A percentile compares a stretch with the other conserved stretches of the same genome.
Evolutionary conservation across 1,140 invertebrate species (phyloP).

Genomic region (Bombus sylvicola): DNA sequence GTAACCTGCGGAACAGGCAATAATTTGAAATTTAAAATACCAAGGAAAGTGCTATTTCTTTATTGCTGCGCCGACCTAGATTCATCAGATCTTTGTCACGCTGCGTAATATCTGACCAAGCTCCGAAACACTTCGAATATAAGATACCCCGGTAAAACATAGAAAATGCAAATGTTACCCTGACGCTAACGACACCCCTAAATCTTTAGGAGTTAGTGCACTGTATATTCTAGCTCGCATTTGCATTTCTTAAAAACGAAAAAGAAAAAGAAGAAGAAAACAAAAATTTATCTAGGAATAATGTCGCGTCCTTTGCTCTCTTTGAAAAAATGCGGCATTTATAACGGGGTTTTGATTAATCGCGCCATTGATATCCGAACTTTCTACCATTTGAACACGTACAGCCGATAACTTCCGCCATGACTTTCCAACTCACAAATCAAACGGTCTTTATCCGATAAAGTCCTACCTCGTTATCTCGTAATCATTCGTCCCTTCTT

Average conservation of each 20-base stretch:
- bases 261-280: not conserved
- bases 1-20: not conserved
- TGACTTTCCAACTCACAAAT: conserved; percentile 1
- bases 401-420: conserved; percentile 12
- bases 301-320: too few species aligned
- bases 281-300: not conserved
- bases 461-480: conserved; percentile 10
- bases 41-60: conserved; percentile 14
- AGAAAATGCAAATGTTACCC: conserved; percentile 15
- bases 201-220: not conserved
- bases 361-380: conserved; percentile 8
- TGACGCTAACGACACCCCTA: not conserved
- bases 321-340: not conserved
- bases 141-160: not conserved
- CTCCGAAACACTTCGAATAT: not conserved
- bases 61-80: conserved; percentile 26
- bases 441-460: conserved; percentile 8
- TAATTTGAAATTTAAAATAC: conserved; percentile 31
- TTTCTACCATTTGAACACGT: not conserved
- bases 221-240: not conserved
- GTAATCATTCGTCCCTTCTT: conserved; percentile 2
- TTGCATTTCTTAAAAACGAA: not conserved
- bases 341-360: not conserved
- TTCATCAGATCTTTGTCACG: conserved; percentile 28
- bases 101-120: conserved; percentile 4